Base-by-base conservation (phyloP, 2,888 invertebrate species). In the Scaeva pyrastri region DNA sequence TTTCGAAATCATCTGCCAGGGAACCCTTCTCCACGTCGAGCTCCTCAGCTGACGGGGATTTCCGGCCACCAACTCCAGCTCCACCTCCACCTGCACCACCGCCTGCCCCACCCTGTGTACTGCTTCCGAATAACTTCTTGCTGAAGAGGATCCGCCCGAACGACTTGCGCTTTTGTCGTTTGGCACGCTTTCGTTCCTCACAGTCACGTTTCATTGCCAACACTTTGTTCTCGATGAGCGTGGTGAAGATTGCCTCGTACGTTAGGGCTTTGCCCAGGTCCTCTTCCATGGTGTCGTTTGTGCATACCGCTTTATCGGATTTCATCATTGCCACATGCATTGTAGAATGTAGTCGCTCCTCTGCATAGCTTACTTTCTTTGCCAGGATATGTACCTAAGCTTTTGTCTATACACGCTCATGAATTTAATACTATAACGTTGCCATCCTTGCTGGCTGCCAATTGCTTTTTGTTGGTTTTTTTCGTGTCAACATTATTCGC, bases 201-300 rank as follows among this genome's bases (percentile, higher is more conserved):
- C 92, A 92, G 71, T 93, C 93, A 23, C 92, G 91, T 87, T 93
- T 93, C 82, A 93, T 92, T 36, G 91, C 92, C 87, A 91, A 89
- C 89, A 93, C 91, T 89, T 93, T 93, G 89, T 92, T 92, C 88
- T 93, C 91, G 88, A 93, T 90, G 77, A 93, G 89, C 19, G 91
- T 90, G 82, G 90, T 90, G 75, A 93, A 92, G n/a, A 93, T 91
- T 12, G 92, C 90, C 86, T 93, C 93, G 71, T 93, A 93, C 78
- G 92, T 92, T 21, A 92, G 90, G n/a, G 92, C 91, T 16, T 91
- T 89, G 83, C 91, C 91, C 84, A 91, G 89, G 81, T 93, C 92
- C 52, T 89, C 88, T 58, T 91, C 89, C 79, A 91, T 84, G n/a
- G 90, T 90, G 79, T 93, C 93, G 78, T 91, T 92, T 26, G 93